Evolutionary conservation across 1,140 invertebrate genomes (phyloP).

Genomic region (Drosophila kurseongensis): DNA sequence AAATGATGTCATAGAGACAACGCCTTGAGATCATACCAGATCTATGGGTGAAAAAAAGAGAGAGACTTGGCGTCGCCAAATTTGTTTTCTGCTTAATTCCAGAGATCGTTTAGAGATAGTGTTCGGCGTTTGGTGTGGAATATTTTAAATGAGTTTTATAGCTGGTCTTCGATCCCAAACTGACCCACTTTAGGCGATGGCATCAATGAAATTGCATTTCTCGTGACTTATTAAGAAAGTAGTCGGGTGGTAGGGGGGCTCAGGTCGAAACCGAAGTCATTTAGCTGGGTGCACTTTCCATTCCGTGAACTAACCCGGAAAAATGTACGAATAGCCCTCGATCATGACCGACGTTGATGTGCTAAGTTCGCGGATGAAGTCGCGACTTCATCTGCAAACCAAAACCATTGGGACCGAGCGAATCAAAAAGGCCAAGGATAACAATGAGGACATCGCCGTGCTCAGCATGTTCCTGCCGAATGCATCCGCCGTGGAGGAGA

Average conservation of each 20-base stretch:
- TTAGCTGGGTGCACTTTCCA: constrained; percentile 36
- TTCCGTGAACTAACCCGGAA: not conserved
- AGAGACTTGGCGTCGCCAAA: constrained; percentile 71
- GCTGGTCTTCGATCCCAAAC: constrained; percentile 50
- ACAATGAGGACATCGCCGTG: constrained; percentile 93
- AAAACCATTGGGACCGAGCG: constrained; percentile 91
- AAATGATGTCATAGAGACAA: constrained; percentile 52
- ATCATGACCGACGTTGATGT: constrained; percentile 90
- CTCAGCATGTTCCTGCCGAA: constrained; percentile 92
- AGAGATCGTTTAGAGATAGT: constrained; percentile 31
- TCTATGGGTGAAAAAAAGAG: constrained; percentile 16
- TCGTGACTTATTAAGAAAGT: constrained; percentile 63
- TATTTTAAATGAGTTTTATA: constrained; percentile 14
- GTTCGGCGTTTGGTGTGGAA: constrained; percentile 1
- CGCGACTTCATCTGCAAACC: constrained; percentile 89
- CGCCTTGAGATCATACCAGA: constrained; percentile 53
- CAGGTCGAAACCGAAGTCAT: constrained; percentile 13
- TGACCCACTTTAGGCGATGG: constrained; percentile 56
- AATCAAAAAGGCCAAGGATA: constrained; percentile 90
- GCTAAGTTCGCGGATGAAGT: constrained; percentile 90
- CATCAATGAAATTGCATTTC: constrained; percentile 33
- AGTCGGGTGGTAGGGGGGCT: not conserved
- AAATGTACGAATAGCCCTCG: constrained; percentile 1
- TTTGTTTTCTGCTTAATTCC: constrained; percentile 41
- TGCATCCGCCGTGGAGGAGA: constrained; percentile 88